Evolutionary conservation across 2,113 vertebrate genomes (phyloP), one percentile per base, ranked within the genome.

Genomic region (Ptychochromis oligacanthus): DNA sequence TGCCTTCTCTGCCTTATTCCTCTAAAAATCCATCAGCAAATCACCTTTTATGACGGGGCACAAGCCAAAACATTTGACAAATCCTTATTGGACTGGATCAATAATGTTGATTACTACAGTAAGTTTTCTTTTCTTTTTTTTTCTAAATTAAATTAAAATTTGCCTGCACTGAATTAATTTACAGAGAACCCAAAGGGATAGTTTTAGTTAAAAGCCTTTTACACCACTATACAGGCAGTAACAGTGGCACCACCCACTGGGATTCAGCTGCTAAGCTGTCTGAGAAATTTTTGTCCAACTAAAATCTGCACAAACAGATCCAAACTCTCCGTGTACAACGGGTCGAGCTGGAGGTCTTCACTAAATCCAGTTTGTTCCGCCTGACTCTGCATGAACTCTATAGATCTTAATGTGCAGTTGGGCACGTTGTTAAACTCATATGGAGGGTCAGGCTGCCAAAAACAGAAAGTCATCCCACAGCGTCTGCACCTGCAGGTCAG

Each of bases 401-500:
- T 38, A 28, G 26, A 38, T 24, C 46, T 34, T 54, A n/a, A 72
- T n/a, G 70, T 20, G 55, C 64, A 65, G 77, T 80, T 52, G 40
- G 58, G 57, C 75, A 34, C 13, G 5, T 38, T 28, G 64, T 62
- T 62, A 31, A 83, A 64, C 34, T 78, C 36, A 24, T 36, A 10
- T 9, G 26, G 49, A 34, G 57, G 54, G 75, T 60, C 64, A 52
- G 6, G 59, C 57, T 75, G 59, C 57, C 54, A 60, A 74, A 86
- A 84, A 34, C 82, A 85, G 81, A 24, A 49, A 0, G 40, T 52
- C 54, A 84, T 86, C 85, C 83, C 14, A 76, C 85, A 56, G 79
- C 11, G 52, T 49, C 84, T 67, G 88, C 92, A 92, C 70, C 92
- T 91, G 90, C 58, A 83, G 85, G 87, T 83, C 88, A 86, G 64